Base-by-base conservation (phyloP, 2,888 invertebrate genomes). In the Scaptomyza flava region DNA sequence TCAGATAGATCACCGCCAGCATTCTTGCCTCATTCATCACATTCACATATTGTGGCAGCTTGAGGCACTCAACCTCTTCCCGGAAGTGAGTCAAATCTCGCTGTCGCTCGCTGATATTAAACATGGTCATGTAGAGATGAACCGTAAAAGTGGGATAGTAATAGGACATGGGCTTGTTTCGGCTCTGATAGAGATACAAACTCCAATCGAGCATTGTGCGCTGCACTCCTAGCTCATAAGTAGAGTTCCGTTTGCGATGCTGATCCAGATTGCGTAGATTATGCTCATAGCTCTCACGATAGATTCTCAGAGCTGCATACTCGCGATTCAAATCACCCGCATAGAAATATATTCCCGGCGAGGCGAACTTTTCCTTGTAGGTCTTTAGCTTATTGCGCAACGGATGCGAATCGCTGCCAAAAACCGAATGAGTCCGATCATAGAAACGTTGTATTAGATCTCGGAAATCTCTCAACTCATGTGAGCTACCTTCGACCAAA, bases 111-210 rank as follows among this genome's bases (percentile, higher is more conserved):
- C 89, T 88, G 4, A 77, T 81, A 17, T 91, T 91, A 47, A 86
- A 91, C 52, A 91, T 63, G 12, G 87, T 82, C 91, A 91, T 91
- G 77, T 91, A 91, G 1, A 91, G 69, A 47, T 91, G 91, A 0
- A 90, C 90, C 52, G 87, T 89, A 2, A 91, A 76, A 0, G 91
- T 91, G 17, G 91, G 58, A 70, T 86, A 91, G 60, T 87, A 91
- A 42, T 91, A 91, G 2, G 91, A 90, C 90, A 91, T 91, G 0
- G 91, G 91, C 52, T 91, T 91, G 45, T 86, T 72, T 1, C 89
- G 90, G 52, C 91, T 91, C 69, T 91, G 91, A 47, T 79, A 89
- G 5, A 91, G 69, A 68, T 90, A 91, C 36, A 91, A 56, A 20
- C 86, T 89, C 90, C 91, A 91, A 53, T 91, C 90, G 20, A 91